Conservation (phyloP, 1,140 invertebrate genomes). For the Steinernema feltiae region DNA sequence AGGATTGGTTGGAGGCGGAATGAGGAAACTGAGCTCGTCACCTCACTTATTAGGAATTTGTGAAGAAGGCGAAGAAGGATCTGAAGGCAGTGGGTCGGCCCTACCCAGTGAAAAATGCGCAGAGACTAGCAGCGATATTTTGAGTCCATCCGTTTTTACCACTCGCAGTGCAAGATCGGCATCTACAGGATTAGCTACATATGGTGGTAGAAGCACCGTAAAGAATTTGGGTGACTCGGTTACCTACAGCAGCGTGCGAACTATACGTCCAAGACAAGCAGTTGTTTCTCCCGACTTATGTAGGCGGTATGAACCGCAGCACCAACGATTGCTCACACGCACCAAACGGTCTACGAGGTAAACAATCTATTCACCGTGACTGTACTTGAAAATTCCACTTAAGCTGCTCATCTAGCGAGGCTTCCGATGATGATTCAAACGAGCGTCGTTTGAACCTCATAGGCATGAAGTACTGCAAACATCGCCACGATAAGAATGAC, state of each 20-base stretch:
- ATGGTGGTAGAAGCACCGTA: conserved; percentile 14
- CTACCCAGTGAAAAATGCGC: background rate
- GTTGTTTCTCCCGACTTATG: conserved; percentile 45
- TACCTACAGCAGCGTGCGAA: conserved; percentile 35
- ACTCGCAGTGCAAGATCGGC: conserved; percentile 30
- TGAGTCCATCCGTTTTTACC: background rate
- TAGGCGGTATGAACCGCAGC: conserved; percentile 38
- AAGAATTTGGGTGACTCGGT: conserved; percentile 4
- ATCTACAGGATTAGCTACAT: conserved; percentile 31
- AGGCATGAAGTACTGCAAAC: conserved; percentile 14
- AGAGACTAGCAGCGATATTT: conserved; percentile 11
- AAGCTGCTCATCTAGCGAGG: conserved; percentile 42
- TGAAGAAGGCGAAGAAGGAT: conserved; percentile 42
- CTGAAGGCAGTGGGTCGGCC: background rate
- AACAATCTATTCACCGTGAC: background rate
- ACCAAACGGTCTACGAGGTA: conserved; percentile 40
- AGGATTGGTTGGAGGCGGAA: conserved; percentile 36
- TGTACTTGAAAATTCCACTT: conserved; percentile 8
- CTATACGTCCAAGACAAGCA: conserved; percentile 41
- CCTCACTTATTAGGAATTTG: conserved; percentile 55
- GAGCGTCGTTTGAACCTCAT: conserved; percentile 19
- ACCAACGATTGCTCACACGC: conserved; percentile 29
- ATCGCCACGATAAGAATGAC: conserved; percentile 4
- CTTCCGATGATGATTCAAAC: conserved; percentile 40
- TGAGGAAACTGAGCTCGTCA: conserved; percentile 53